Evolutionary conservation across 2,113 vertebrate genomes (phyloP).

Genomic region (Petroica traversi): DNA sequence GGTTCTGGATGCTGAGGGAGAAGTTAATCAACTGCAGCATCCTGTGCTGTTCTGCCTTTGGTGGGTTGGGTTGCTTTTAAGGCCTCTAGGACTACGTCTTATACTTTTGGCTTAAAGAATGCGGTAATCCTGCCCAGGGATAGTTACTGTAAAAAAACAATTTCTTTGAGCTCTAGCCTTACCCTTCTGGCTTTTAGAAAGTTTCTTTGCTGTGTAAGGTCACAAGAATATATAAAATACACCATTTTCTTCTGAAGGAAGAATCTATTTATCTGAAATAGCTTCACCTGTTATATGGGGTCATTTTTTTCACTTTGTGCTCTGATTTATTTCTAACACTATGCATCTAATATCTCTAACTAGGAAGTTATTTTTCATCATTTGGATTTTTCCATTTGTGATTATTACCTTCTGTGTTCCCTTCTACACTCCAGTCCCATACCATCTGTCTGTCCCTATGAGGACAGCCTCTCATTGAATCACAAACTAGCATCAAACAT

Average conservation of each 20-base stretch:
- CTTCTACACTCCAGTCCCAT: neutral
- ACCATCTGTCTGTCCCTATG: neutral
- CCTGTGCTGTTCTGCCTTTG: neutral
- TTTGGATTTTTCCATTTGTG: neutral
- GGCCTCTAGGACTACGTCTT: neutral
- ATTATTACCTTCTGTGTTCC: neutral
- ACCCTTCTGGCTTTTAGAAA: neutral
- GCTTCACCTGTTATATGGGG: neutral
- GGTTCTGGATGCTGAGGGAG: neutral
- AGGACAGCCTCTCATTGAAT: neutral
- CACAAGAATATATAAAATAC: neutral
- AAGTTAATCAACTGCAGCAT: neutral
- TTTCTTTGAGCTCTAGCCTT: neutral
- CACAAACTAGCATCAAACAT: neutral
- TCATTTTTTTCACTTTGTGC: neutral
- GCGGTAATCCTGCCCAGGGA: rapidly evolving
- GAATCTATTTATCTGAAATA: neutral
- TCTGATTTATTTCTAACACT: neutral
- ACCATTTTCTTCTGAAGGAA: neutral
- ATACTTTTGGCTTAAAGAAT: neutral
- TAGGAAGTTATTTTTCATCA: neutral
- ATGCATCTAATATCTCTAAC: neutral
- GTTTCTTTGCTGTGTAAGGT: neutral
- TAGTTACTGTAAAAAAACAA: neutral
- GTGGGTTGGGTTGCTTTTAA: neutral